phyloP scores from a whole-genome alignment of 2,113 vertebrate species.

The Onychostoma macrolepis region DNA sequence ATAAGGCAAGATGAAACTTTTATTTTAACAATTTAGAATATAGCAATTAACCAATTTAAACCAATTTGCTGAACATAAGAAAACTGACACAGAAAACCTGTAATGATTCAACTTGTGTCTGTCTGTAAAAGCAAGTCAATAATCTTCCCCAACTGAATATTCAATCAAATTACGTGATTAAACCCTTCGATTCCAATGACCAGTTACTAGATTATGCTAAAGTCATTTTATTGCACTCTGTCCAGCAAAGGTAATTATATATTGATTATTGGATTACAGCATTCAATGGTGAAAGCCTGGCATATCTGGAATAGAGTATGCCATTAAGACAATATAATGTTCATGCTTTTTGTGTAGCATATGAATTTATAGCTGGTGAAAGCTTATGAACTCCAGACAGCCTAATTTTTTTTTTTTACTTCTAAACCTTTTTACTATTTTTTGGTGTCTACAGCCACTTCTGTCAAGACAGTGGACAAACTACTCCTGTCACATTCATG shows the following conservation, averaged over 20 bases:
- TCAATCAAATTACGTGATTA: slow-evolving; percentile 6
- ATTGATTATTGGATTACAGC: background rate
- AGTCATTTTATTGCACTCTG: slow-evolving; percentile 1
- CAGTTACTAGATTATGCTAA: slow-evolving; percentile 11
- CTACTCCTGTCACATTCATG: background rate
- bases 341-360: background rate
- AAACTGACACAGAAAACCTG: background rate
- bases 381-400: background rate
- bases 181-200: background rate
- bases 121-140: background rate
- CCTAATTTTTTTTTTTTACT: too few species aligned
- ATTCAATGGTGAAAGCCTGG: background rate
- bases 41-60: too few species aligned
- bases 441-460: background rate
- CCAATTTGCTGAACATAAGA: background rate
- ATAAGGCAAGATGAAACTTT: background rate
- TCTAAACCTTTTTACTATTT: background rate
- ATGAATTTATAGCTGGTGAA: background rate
- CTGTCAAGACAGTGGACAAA: too few species aligned
- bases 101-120: background rate
- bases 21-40: background rate
- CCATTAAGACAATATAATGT: background rate
- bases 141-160: background rate
- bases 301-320: background rate
- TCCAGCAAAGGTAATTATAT: slow-evolving; percentile 22